Evolutionary conservation across 2,113 vertebrate species (phyloP), one percentile per base, ranked within the genome.

Genomic region (Prinia subflava): DNA sequence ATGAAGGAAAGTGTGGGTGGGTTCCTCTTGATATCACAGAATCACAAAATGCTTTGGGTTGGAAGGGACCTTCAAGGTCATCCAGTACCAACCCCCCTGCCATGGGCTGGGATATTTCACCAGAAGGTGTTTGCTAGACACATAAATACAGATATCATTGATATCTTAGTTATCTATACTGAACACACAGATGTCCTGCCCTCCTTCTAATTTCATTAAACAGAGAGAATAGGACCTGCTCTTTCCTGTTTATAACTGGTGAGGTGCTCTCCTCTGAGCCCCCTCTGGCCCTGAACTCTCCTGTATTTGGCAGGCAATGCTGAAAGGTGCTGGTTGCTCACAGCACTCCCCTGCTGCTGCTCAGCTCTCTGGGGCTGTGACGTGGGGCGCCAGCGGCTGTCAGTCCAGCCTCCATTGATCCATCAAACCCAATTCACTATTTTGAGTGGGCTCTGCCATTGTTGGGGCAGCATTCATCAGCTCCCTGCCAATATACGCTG

Each of bases 141-240:
- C 18, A 44, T 28, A 49, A 42, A 69, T 69, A 16, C 3, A 37
- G 15, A 33, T 63, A 44, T 8, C 8, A 35, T 6, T 22, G 47
- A 16, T 69, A 39, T 9, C 21, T 30, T 23, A 23, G 41, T 42
- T 90, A 42, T 28, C 25, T 28, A 1, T 44, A 15, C 57, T 50
- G 20, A 69, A 44, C 22, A 56, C 30, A 44, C 3, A 24, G 71
- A 81, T 90, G 44, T 56, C 39, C 64, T 91, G 90, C 87, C 91
- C 49, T 82, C 23, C 44, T n/a, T n/a, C n/a, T 93, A 27, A 71
- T 92, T 96, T 94, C 83, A 25, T 78, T 92, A 87, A 92, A 88
- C 35, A 24, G 79, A 67, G 73, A 81, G 49, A 82, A 33, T 6
- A 93, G 79, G 90, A 94, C 30, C 21, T 79, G 41, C 67, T 87